Conservation (phyloP, 1,140 invertebrate genomes). For the Drusus annulatus region DNA sequence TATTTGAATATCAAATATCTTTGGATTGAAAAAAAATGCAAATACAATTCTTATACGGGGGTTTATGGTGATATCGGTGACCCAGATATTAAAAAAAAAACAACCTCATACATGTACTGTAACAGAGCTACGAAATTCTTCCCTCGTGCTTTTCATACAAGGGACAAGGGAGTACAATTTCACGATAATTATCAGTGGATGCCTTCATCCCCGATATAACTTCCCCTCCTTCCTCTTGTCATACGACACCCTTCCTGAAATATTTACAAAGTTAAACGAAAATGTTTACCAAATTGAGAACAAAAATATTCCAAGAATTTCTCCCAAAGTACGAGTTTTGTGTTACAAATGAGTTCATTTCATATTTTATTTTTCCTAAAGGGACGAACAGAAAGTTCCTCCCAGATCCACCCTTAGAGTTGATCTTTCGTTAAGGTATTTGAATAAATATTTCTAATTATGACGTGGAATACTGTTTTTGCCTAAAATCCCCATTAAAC, state of each 20-base stretch:
- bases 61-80: background rate
- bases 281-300: too few species aligned
- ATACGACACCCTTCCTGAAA: too few species aligned
- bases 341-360: too few species aligned
- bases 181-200: constrained; percentile 19
- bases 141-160: background rate
- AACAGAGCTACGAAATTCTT: background rate
- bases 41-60: too few species aligned
- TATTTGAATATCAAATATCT: too few species aligned
- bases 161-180: background rate
- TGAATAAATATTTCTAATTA: constrained; percentile 4
- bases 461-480: background rate
- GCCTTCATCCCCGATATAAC: background rate
- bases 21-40: too few species aligned
- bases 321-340: too few species aligned
- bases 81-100: background rate
- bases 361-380: background rate
- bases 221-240: background rate
- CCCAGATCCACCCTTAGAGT: too few species aligned
- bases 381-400: too few species aligned
- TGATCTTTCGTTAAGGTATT: too few species aligned
- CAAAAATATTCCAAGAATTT: too few species aligned
- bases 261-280: too few species aligned
- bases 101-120: background rate
- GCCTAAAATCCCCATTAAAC: constrained; percentile 1